These are phyloP conservation scores for Gorsachius magnificus DNA, from an alignment of 2,797 vertebrate genomes.

Conservation along the genomic window DNA sequence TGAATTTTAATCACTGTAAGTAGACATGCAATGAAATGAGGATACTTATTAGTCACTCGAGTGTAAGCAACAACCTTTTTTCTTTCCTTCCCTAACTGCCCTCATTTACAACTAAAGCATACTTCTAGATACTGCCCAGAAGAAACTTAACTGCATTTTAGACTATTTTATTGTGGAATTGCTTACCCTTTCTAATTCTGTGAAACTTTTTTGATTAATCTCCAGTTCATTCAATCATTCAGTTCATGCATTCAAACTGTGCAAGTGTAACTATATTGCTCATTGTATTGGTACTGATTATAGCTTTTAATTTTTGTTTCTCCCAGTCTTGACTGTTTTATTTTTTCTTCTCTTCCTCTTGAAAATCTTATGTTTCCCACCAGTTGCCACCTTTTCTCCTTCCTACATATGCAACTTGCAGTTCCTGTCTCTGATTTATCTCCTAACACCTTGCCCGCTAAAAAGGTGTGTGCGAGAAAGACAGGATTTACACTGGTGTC, in stretches of 20 bases:
- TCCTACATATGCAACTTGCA: neutral
- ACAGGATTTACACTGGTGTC: neutral
- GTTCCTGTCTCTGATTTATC: neutral
- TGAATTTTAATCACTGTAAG: constrained; percentile 50
- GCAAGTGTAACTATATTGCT: neutral
- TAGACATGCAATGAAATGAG: constrained; percentile 44
- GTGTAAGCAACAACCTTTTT: constrained; percentile 8
- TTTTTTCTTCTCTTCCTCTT: neutral
- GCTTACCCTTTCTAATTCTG: neutral
- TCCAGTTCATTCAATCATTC: neutral
- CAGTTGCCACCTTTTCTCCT: neutral
- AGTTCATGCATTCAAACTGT: neutral
- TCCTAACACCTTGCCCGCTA: neutral
- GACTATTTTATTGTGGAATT: neutral
- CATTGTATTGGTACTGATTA: neutral
- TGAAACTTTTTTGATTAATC: constrained; percentile 13
- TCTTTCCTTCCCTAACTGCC: neutral
- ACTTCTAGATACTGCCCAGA: neutral
- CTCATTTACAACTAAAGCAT: constrained; percentile 27
- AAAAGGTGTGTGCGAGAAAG: neutral
- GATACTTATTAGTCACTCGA: constrained; percentile 38
- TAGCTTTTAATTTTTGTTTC: constrained; percentile 22
- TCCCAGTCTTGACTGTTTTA: neutral
- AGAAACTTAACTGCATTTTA: constrained; percentile 6
- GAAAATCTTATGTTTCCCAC: neutral